A percentile compares a stretch with the other conserved stretches of the same genome.
Conservation (phyloP, 2,888 invertebrate species). For the Volucella zonaria region DNA sequence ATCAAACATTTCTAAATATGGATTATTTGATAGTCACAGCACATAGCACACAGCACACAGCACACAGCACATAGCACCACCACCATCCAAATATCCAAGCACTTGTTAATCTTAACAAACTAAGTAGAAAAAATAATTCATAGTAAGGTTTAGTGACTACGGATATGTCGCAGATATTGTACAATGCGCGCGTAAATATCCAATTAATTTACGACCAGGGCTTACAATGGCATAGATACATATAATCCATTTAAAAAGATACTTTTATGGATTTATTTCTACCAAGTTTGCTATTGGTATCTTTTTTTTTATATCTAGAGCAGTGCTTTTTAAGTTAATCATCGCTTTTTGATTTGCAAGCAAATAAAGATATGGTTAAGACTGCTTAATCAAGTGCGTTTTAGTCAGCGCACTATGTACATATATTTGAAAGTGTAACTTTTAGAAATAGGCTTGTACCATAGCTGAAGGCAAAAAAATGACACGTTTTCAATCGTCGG, state of each 20-base stretch:
- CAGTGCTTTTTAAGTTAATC: constrained; percentile 21
- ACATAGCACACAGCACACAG: not conserved
- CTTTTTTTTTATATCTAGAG: constrained; percentile 24
- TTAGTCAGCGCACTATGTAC: not conserved
- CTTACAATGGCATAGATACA: constrained; percentile 39
- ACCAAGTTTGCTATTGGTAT: constrained; percentile 53
- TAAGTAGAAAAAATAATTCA: not conserved
- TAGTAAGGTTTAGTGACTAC: constrained; percentile 39
- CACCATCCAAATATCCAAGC: constrained; percentile 14
- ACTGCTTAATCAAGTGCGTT: not conserved
- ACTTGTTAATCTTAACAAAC: not conserved
- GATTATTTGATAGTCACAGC: constrained; percentile 51
- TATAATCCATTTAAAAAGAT: constrained; percentile 48
- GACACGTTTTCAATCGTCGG: no score
- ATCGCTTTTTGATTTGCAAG: constrained; percentile 49
- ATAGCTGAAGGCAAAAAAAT: not conserved
- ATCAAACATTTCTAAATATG: constrained; percentile 71
- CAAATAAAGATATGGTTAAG: constrained; percentile 46
- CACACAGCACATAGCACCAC: not conserved
- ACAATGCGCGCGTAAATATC: constrained; percentile 50
- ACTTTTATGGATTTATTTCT: constrained; percentile 64
- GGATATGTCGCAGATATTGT: constrained; percentile 8
- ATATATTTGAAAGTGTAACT: constrained; percentile 5
- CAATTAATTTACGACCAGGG: constrained; percentile 64
- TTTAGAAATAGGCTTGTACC: not conserved